phyloP scores from a whole-genome alignment of 1,140 invertebrate species.

The Drosophila kikkawai region DNA sequence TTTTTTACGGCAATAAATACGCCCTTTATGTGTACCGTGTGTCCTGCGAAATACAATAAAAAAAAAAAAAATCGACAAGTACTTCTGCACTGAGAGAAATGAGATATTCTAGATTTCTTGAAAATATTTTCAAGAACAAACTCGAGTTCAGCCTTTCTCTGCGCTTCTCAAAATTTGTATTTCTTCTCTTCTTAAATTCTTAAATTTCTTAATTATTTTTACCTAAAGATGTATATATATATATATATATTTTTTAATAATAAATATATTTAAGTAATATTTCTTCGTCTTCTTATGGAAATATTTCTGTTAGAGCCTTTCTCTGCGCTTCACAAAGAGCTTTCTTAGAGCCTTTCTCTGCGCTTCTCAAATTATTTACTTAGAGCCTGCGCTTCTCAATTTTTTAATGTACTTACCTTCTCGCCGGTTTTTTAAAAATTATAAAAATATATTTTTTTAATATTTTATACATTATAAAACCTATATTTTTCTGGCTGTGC shows the following conservation, averaged over 20 bases:
- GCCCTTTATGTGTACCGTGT: slow-evolving; percentile 65
- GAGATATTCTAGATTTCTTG: background rate
- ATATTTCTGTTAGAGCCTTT: background rate
- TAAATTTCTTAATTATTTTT: too few relatives aligned
- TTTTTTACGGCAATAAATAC: slow-evolving; percentile 58
- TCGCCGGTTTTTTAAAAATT: background rate
- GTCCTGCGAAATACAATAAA: slow-evolving; percentile 45
- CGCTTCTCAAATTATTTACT: background rate
- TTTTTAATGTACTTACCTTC: too few relatives aligned
- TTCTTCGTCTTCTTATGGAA: too few relatives aligned
- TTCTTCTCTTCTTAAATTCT: too few relatives aligned
- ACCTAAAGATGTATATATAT: too few relatives aligned
- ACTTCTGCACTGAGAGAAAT: slow-evolving; percentile 2
- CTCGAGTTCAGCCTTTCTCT: too few relatives aligned
- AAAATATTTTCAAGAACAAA: background rate
- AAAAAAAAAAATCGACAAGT: background rate
- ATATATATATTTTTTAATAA: too few relatives aligned
- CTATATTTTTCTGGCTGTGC: background rate
- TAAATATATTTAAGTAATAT: too few relatives aligned
- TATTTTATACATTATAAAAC: background rate
- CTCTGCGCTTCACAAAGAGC: background rate
- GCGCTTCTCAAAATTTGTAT: too few relatives aligned
- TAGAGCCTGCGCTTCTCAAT: background rate
- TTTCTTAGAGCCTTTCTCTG: background rate
- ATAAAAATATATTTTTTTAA: background rate